Evolutionary conservation across 2,888 invertebrate species (phyloP).

Genomic region (Neoitamus cyanurus): DNA sequence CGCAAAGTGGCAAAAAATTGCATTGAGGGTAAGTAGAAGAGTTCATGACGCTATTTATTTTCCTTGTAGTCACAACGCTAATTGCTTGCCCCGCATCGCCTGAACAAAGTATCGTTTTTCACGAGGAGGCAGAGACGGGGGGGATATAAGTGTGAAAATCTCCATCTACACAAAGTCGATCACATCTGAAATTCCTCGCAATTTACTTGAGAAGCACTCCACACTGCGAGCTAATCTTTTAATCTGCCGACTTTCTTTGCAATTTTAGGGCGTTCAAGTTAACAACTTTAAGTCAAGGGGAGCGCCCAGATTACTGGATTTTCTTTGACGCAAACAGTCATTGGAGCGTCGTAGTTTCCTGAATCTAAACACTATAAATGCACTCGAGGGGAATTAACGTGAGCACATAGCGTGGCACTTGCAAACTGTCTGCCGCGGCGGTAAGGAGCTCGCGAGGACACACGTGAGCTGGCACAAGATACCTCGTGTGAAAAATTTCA

Average conservation of each 20-base stretch:
- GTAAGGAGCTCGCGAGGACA: background rate
- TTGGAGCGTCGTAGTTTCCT: slow-evolving; percentile 21
- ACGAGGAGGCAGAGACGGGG: background rate
- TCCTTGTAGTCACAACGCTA: background rate
- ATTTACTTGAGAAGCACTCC: slow-evolving; percentile 26
- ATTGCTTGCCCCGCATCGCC: background rate
- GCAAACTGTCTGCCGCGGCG: background rate
- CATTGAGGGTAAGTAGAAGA: background rate
- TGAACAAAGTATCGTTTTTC: background rate
- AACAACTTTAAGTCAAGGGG: slow-evolving; percentile 29
- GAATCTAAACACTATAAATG: slow-evolving; percentile 21
- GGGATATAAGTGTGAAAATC: background rate
- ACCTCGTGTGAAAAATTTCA: slow-evolving; percentile 27
- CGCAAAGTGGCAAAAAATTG: background rate
- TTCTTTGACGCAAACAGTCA: slow-evolving; percentile 27
- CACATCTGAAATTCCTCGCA: slow-evolving; percentile 6
- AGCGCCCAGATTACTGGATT: background rate
- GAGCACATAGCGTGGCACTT: background rate
- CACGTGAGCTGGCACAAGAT: background rate
- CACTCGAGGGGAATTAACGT: slow-evolving; percentile 25
- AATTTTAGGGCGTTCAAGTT: slow-evolving; percentile 16
- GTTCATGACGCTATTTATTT: background rate
- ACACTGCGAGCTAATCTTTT: slow-evolving; percentile 26
- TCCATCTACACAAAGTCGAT: background rate
- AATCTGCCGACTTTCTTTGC: slow-evolving; percentile 15